Percentiles rank a stretch among this genome's conserved stretches.
These are phyloP conservation scores for Leucophenga montana DNA, from an alignment of 2,888 invertebrate species.

Conservation along the genomic window DNA sequence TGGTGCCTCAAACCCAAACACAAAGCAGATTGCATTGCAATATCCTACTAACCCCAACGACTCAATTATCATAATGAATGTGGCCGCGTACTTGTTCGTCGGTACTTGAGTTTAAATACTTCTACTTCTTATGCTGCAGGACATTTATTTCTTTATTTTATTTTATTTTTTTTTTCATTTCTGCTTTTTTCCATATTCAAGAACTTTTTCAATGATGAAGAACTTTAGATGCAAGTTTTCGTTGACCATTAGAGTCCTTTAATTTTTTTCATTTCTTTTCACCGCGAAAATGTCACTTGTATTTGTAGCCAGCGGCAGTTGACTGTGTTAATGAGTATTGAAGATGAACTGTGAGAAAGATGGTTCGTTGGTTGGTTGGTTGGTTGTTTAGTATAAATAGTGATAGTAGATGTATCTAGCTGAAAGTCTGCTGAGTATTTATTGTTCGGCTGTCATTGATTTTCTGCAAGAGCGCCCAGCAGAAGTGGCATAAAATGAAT, in stretches of 20 bases:
- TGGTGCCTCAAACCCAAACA: too few species aligned
- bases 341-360: neutral
- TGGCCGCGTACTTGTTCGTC: conserved; percentile 38
- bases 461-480: conserved; percentile 17
- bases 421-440: neutral
- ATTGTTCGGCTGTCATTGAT: conserved; percentile 16
- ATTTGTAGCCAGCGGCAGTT: neutral
- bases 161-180: conserved; percentile 6
- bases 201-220: conserved; percentile 21
- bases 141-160: neutral
- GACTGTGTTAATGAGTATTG: neutral
- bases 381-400: too few species aligned
- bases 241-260: conserved; percentile 7
- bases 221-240: conserved; percentile 24
- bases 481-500: too few species aligned
- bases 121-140: conserved; percentile 19
- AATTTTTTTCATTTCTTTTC: neutral
- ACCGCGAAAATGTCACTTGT: conserved; percentile 23
- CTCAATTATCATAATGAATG: conserved; percentile 66
- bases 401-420: too few species aligned
- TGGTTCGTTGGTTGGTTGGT: too few species aligned
- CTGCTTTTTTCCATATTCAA: neutral
- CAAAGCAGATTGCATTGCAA: too few species aligned
- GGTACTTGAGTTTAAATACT: conserved; percentile 23
- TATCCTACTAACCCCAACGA: conserved; percentile 35